Base-by-base conservation (phyloP, 2,888 invertebrate species). In the Timema podura region DNA sequence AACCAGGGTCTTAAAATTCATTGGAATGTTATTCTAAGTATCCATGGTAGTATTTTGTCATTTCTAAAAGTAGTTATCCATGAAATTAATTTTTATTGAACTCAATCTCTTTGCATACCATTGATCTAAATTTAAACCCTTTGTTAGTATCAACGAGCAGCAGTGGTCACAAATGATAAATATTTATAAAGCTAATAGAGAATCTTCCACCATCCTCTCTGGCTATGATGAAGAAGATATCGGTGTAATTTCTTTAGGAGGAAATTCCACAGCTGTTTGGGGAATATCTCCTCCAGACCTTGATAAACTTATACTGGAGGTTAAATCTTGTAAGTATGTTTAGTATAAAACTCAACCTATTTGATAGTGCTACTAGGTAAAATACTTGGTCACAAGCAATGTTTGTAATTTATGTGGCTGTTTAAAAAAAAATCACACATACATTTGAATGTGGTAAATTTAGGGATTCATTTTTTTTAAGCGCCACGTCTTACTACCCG, bases 201-300 rank as follows among this genome's bases (percentile, higher is more conserved):
- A 85, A 8, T 95, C 95, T 0, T 85, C 90, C 75, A 92, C 92
- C 8, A 98, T 97, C 81, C 85, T 98, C 59, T 89, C 91, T 69
- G 92, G 92, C 80, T 98, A 96, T 81, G 87, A 89, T 74, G 84
- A 87, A 75, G 86, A 88, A 68, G 98, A 98, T 82, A 87, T 97
- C 11, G 92, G 93, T 0, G 91, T 91, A 11, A 87, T 95, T 48
- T 86, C 86, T 74, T 83, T 98, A 75, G 92, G 91, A 78, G 89
- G 91, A 6, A 92, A 93, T 79, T 97, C 97, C 1, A 91, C 93
- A 3, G 90, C 91, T 75, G 84, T 92, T 49, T 99, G 99, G 99
- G 89, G 88, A 71, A 98, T 99, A 77, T 96, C 97, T 49, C 96
- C 97, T 57, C 98, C 98, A 0, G 96, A 96, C 79, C 88, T 90